Conservation (phyloP, 2,113 vertebrate genomes). For the Hepsetus odoe region DNA sequence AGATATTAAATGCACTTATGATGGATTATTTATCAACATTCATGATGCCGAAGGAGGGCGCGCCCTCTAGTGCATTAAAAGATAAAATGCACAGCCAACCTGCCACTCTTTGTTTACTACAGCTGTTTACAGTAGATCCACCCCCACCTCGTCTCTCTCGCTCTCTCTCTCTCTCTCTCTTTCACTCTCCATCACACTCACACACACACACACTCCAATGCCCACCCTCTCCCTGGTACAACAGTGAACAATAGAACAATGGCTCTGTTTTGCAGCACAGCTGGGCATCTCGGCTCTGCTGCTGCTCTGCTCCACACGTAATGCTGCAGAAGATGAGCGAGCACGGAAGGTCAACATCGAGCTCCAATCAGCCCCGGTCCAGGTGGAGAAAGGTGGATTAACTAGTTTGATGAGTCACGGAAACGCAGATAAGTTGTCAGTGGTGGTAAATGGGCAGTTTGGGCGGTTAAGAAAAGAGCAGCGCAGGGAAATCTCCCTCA, state of each 20-base stretch:
- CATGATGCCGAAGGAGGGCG: too few species aligned
- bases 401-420: slow-evolving; percentile 1
- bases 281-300: slow-evolving; percentile 50
- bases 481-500: background rate
- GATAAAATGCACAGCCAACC: background rate
- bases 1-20: too few species aligned
- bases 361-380: slow-evolving; percentile 60
- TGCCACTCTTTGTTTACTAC: slow-evolving; percentile 17
- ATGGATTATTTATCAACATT: too few species aligned
- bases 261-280: slow-evolving; percentile 44
- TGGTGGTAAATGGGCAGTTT: background rate
- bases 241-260: slow-evolving; percentile 65
- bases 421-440: slow-evolving; percentile 16
- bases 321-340: slow-evolving; percentile 68
- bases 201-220: slow-evolving; percentile 48
- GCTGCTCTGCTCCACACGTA: slow-evolving; percentile 53
- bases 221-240: slow-evolving; percentile 67
- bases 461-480: background rate
- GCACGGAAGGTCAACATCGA: slow-evolving; percentile 56
- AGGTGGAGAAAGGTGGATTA: slow-evolving; percentile 64
- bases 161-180: slow-evolving; percentile 6
- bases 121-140: slow-evolving; percentile 47
- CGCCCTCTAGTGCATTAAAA: slow-evolving; percentile 44
- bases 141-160: background rate
- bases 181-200: slow-evolving; percentile 13